Evolutionary conservation across 64 coral and sea anemone genomes (phyloP).

Genomic region (Porites australiensis): DNA sequence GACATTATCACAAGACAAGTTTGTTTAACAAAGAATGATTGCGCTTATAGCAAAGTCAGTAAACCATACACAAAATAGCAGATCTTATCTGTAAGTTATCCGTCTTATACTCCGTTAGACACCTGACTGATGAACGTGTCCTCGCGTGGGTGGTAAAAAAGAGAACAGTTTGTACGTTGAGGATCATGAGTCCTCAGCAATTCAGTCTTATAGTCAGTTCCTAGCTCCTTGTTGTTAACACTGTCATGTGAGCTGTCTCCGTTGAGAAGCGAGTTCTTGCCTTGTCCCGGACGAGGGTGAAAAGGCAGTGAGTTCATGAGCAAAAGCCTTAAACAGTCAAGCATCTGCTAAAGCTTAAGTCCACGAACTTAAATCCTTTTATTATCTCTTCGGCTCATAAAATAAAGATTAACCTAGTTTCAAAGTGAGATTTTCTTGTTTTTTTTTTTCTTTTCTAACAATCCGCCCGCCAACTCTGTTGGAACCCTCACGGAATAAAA

Average conservation of each 20-base stretch:
- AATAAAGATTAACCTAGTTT: too few relatives aligned
- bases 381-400: too few relatives aligned
- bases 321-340: too few relatives aligned
- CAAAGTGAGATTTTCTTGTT: too few relatives aligned
- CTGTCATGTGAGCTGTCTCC: too few relatives aligned
- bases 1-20: slow-evolving; percentile 14
- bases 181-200: not conserved
- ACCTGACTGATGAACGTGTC: not conserved
- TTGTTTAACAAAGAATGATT: slow-evolving; percentile 6
- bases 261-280: too few relatives aligned
- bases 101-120: slow-evolving; percentile 8
- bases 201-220: not conserved
- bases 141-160: not conserved
- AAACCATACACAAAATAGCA: slow-evolving; percentile 13
- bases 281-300: too few relatives aligned
- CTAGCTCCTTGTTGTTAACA: too few relatives aligned
- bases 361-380: too few relatives aligned
- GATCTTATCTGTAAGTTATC: slow-evolving; percentile 28
- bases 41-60: slow-evolving; percentile 21
- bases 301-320: too few relatives aligned
- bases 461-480: not conserved
- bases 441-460: not conserved
- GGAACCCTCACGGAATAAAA: slow-evolving; percentile 17
- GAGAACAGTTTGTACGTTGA: not conserved
- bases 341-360: too few relatives aligned